Evolutionary conservation across 2,797 vertebrate genomes (phyloP), one percentile per base, ranked within the genome.

Genomic region (Spizella passerina): DNA sequence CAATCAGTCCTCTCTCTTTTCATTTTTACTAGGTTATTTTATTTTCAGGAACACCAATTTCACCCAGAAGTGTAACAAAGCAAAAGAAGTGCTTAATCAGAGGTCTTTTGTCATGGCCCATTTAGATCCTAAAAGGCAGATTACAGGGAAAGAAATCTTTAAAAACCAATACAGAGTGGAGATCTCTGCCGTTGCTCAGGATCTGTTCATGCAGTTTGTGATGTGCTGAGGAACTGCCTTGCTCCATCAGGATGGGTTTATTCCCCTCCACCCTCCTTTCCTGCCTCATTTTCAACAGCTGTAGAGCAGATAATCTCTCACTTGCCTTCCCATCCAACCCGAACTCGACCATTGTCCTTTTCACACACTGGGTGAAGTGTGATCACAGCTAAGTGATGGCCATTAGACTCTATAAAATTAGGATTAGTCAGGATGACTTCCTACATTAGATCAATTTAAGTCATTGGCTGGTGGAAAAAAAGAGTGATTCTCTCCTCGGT

Each of bases 371-470:
- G 15, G 43, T 90, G 21, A 93, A 93, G 73, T 94, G 93, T 96
- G 96, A 97, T 96, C 89, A 85, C 82, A 93, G 89, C 38, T 86
- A 96, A 94, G 55, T 24, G 69, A 65, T 2, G 46, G 77, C 83
- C 92, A 96, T 97, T 97, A 97, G 78, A 94, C 83, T 44, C 90
- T 85, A 89, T 75, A 90, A 96, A 96, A 94, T 94, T 94, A 95
- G 91, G 92, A 96, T 96, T 95, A 96, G 55, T 76, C 44, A 75
- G 63, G 88, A 87, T 84, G 84, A 78, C 64, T 94, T 95, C 73
- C 41, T 91, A 72, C 34, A 84, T 94, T 96, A 92, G 91, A 97
- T 96, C 92, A 92, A 90, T 92, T 95, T 91, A 93, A 94, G 55
- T 92, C 87, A 88, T 92, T 90, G 90, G 78, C 70, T 86, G 82